Conservation (phyloP, 2,888 invertebrate species). For the Lasioglossum figueresi region DNA sequence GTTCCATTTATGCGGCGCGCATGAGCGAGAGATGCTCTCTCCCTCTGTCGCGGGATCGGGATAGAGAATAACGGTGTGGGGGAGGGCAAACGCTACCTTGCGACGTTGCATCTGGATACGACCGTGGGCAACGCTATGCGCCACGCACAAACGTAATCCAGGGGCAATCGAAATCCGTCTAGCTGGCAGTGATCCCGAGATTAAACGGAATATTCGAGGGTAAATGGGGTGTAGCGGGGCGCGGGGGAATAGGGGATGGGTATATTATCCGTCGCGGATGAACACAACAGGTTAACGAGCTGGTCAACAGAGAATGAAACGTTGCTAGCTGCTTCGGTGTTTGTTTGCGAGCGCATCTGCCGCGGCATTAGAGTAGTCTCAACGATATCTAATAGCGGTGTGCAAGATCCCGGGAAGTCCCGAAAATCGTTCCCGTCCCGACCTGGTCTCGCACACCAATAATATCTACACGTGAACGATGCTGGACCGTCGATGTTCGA, state of each 20-base stretch:
- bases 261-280: constrained; percentile 46
- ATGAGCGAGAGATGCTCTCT: constrained; percentile 59
- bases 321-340: constrained; percentile 14
- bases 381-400: too few species aligned
- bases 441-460: too few species aligned
- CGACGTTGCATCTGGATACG: constrained; percentile 57
- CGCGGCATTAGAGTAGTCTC: constrained; percentile 29
- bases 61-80: constrained; percentile 31
- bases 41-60: constrained; percentile 33
- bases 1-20: constrained; percentile 80
- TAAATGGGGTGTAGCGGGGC: not conserved
- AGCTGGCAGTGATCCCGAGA: not conserved
- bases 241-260: not conserved
- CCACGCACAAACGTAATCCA: not conserved
- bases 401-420: too few species aligned
- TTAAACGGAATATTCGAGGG: constrained; percentile 14
- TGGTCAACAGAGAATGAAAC: constrained; percentile 58
- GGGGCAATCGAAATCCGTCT: constrained; percentile 23
- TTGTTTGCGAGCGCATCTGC: constrained; percentile 5
- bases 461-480: constrained; percentile 23
- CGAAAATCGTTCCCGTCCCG: too few species aligned
- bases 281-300: constrained; percentile 59
- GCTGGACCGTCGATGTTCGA: constrained; percentile 56
- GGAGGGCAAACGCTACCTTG: constrained; percentile 41
- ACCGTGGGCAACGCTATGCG: constrained; percentile 6